These are phyloP conservation scores for Stenolophus ochropezus DNA, from an alignment of 2,888 invertebrate genomes.

Conservation along the genomic window DNA sequence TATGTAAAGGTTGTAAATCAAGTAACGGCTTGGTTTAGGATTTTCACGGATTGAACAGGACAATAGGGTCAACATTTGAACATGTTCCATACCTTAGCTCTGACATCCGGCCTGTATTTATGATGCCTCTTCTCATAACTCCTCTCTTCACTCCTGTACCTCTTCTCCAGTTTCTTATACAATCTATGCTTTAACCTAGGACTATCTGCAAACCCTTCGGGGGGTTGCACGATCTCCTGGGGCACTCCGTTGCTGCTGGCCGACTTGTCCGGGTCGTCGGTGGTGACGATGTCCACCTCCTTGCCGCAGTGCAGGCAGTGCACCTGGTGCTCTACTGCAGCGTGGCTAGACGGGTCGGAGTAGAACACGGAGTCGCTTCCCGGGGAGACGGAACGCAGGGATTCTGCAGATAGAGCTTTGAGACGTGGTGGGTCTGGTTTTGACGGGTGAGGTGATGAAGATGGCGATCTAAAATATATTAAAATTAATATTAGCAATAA, in stretches of 20 bases:
- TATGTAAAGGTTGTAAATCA: too few relatives aligned
- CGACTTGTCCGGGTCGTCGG: slow-evolving; percentile 69
- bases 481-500: too few relatives aligned
- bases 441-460: background rate
- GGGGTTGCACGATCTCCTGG: slow-evolving; percentile 88
- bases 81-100: slow-evolving; percentile 80
- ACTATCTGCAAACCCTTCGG: slow-evolving; percentile 92
- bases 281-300: slow-evolving; percentile 75
- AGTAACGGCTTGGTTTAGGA: too few relatives aligned
- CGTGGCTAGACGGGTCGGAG: slow-evolving; percentile 83
- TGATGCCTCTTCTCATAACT: slow-evolving; percentile 78
- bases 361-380: slow-evolving; percentile 94
- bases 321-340: slow-evolving; percentile 72
- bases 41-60: too few relatives aligned
- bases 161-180: slow-evolving; percentile 86
- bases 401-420: slow-evolving; percentile 91
- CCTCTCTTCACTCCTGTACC: slow-evolving; percentile 87
- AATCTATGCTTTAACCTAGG: slow-evolving; percentile 78
- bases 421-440: slow-evolving; percentile 70
- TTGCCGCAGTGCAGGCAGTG: slow-evolving; percentile 90
- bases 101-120: slow-evolving; percentile 81
- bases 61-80: too few relatives aligned
- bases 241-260: slow-evolving; percentile 65
- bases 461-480: background rate
- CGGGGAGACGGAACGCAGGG: slow-evolving; percentile 90